Conservation (phyloP, 2,888 invertebrate genomes). For the Homarus gammarus region DNA sequence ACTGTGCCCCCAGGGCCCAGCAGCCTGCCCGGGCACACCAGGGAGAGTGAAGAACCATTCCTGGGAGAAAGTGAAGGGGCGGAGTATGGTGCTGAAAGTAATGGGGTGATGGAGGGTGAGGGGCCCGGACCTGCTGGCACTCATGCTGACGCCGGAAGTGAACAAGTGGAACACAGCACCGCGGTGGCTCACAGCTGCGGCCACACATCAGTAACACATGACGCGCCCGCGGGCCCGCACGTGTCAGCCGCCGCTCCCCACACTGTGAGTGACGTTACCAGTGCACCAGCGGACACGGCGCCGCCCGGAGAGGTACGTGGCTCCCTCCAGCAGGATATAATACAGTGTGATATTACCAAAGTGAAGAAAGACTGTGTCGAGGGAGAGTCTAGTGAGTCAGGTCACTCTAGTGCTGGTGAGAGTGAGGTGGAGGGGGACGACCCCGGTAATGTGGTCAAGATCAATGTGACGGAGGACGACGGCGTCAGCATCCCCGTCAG, state of each 20-base stretch:
- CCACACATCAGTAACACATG: conserved; percentile 59
- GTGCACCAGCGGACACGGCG: conserved; percentile 12
- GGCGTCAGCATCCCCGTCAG: conserved; percentile 55
- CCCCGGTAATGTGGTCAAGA: conserved; percentile 67
- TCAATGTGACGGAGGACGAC: conserved; percentile 61
- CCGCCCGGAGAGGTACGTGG: not conserved
- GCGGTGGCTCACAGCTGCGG: conserved; percentile 23
- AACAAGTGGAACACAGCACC: conserved; percentile 69
- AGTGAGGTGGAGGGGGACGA: conserved; percentile 73
- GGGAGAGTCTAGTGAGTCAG: conserved; percentile 65
- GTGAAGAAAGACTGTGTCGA: conserved; percentile 31
- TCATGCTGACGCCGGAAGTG: conserved; percentile 69
- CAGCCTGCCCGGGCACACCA: conserved; percentile 31
- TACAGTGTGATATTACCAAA: conserved; percentile 37
- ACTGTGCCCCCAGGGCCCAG: not conserved
- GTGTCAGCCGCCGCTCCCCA: conserved; percentile 44
- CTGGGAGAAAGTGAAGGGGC: conserved; percentile 49
- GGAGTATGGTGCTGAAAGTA: conserved; percentile 44
- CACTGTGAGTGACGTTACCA: conserved; percentile 9
- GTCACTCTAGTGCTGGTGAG: conserved; percentile 73
- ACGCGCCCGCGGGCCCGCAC: conserved; percentile 52
- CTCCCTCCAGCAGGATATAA: not conserved
- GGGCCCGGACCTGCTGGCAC: conserved; percentile 46
- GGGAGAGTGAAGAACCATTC: conserved; percentile 46
- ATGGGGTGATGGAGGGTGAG: conserved; percentile 28